phyloP scores from a whole-genome alignment of 2,797 vertebrate species.

The Gephyroberyx darwinii region DNA sequence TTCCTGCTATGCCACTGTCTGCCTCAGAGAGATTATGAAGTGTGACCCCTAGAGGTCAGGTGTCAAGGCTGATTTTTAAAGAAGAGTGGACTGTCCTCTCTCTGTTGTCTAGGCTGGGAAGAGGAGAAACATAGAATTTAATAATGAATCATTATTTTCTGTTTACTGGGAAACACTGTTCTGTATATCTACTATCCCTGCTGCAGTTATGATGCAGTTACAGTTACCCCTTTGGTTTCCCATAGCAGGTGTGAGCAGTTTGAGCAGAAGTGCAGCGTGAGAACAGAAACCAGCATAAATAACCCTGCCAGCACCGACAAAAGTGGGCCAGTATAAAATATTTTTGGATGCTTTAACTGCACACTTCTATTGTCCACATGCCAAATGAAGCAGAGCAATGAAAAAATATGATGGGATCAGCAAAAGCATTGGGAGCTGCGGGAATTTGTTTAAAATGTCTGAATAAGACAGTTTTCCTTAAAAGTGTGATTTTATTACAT shows the following conservation, averaged over 20 bases:
- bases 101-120: slow-evolving; percentile 11
- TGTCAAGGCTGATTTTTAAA: background rate
- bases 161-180: background rate
- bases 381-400: background rate
- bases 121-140: background rate
- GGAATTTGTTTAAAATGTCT: no score
- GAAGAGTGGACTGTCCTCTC: background rate
- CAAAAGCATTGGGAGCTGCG: no score
- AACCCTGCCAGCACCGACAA: no score
- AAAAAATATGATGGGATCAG: no score
- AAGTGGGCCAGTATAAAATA: background rate
- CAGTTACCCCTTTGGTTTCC: no score
- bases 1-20: slow-evolving; percentile 95
- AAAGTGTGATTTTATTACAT: background rate
- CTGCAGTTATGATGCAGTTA: no score
- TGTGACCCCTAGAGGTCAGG: slow-evolving; percentile 77
- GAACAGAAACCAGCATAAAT: no score
- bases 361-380: background rate
- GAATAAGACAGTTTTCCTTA: background rate
- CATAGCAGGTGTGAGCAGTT: no score
- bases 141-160: background rate
- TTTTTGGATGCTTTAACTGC: background rate
- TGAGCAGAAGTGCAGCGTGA: no score
- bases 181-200: background rate
- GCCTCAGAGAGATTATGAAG: slow-evolving; percentile 96